Base-by-base conservation (phyloP, 2,113 vertebrate species). In the Lutjanus erythropterus region DNA sequence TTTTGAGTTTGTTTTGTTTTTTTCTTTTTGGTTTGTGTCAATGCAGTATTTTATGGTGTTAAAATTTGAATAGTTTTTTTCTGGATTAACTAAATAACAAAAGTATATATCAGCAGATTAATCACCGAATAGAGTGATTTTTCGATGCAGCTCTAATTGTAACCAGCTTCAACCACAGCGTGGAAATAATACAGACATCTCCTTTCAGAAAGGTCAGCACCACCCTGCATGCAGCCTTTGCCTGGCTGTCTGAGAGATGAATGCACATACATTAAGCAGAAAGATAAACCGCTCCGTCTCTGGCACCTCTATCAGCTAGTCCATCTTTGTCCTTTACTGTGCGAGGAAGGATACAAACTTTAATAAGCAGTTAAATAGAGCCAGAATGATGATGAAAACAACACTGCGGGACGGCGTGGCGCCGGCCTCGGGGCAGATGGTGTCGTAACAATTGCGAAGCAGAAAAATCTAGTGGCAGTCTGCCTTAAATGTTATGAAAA, bases 151-250 rank as follows among this genome's bases (percentile, higher is more conserved):
- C 25, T 49, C 55, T 53, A 73, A 73, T 56, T 82, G 56, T 47
- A 27, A 59, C 35, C 67, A 67, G 70, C 29, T 42, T 50, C 42
- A 62, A 31, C 49, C 67, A 60, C 55, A 79, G 55, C 52, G 35
- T 25, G 39, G 31, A 67, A 67, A 61, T 46, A 50, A 71, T 35
- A 33, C 66, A 67, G 70, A 76, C 39, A 25, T 79, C 69, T 80
- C 56, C 35, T 64, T 62, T 29, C n/a, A 42, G 76, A 92, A 91
- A 88, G 89, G 86, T 89, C 86, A 86, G 68, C 49, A 31, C 46
- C 73, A 67, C 71, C 85, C 83, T 61, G 42, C 64, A 58, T 37
- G 46, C 70, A 78, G 79, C 75, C 59, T 83, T 47, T 53, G 71
- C 39, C 55, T 53, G 60, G n/a, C 53, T 27, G 65, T 77, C 78